phyloP scores from a whole-genome alignment of 2,113 vertebrate genomes.

The Paraplagusia blochii region DNA sequence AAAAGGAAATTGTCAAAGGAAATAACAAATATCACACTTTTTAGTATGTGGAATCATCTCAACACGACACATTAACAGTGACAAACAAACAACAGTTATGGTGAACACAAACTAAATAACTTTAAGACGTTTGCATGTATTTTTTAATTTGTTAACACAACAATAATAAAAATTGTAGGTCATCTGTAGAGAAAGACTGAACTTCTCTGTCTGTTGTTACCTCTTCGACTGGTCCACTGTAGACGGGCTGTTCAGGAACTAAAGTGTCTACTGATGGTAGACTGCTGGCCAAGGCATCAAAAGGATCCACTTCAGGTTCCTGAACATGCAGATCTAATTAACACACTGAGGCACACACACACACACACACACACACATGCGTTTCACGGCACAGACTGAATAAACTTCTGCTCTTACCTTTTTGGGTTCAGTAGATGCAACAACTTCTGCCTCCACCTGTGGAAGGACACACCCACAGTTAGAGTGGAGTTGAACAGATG shows the following conservation, averaged over 20 bases:
- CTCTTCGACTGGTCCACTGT: conserved; percentile 72
- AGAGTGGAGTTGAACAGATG: not conserved
- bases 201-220: conserved; percentile 45
- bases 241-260: conserved; percentile 36
- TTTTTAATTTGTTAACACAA: too few species aligned
- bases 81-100: too few species aligned
- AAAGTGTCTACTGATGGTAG: conserved; percentile 57
- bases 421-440: conserved; percentile 38
- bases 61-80: too few species aligned
- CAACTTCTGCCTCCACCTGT: conserved; percentile 70
- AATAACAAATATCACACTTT: too few species aligned
- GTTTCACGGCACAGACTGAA: not conserved
- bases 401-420: conserved; percentile 47
- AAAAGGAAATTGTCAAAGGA: too few species aligned
- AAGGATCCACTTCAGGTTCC: conserved; percentile 60
- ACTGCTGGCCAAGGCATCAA: conserved; percentile 66
- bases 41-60: too few species aligned
- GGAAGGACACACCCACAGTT: conserved; percentile 34
- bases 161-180: too few species aligned
- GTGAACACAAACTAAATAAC: too few species aligned
- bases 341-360: conserved; percentile 19
- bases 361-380: conserved; percentile 47
- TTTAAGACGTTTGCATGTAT: too few species aligned
- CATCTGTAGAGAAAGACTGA: too few species aligned
- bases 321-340: conserved; percentile 59